Evolutionary conservation across 2,113 vertebrate species (phyloP), one percentile per base, ranked within the genome.

Genomic region (Microcebus tavaratra): DNA sequence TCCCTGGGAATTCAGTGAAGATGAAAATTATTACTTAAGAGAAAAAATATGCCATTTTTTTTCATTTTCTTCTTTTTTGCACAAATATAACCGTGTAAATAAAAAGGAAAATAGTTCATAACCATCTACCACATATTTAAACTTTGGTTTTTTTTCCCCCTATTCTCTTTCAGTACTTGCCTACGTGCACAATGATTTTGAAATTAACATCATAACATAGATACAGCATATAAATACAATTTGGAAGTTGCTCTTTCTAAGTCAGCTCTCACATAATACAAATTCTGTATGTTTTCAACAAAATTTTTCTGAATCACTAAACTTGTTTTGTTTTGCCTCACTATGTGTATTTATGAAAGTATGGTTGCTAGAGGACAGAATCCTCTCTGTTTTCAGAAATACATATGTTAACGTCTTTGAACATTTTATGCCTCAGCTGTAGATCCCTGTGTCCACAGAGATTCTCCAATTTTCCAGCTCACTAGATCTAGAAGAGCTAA

Each of bases 271-370:
- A 81, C 11, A n/a, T 36, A 72, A 15, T 39, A 90, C 31, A 79
- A 48, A 85, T 88, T 81, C 82, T 59, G 6, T 63, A 12, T 87
- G 63, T 61, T 76, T 91, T 76, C 14, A 53, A 11, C 20, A 63
- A 17, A 3, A 20, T 83, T 65, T 82, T 73, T 48, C 36, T 88
- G n/a, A 18, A 85, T 86, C 78, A 53, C 39, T 73, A 45, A 39
- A 86, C 36, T 55, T 67, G 53, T 73, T 95, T 93, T 34, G 6
- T 85, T 93, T 95, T 91, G 12, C 42, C 25, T 91, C n/a, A 11
- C 13, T 91, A 3, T 48, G 1, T 75, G 0, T 80, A 42, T 89
- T 94, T 82, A 63, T 70, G 18, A 59, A 73, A 63, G 27, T 55
- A 18, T 61, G 14, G 9, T 70, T 31, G 29, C 23, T 23, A 48